Evolutionary conservation across 1,140 invertebrate species (phyloP).

Genomic region (Drosophila quadrilineata): DNA sequence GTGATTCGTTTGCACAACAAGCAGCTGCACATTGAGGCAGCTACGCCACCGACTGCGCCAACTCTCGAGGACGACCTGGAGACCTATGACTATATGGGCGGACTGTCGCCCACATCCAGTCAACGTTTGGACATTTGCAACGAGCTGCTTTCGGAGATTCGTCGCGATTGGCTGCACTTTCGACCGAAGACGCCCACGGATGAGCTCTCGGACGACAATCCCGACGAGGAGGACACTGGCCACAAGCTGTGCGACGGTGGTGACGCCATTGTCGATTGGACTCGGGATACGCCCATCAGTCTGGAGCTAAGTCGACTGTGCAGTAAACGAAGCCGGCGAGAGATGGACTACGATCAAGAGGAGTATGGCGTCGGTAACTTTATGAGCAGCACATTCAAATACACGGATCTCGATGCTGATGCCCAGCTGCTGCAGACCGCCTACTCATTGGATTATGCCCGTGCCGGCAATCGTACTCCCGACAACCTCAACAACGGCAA

Average conservation of each 20-base stretch:
- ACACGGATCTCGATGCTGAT: constrained; percentile 73
- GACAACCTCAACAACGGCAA: constrained; percentile 34
- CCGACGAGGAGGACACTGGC: constrained; percentile 4
- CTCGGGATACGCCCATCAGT: constrained; percentile 83
- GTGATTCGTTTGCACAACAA: constrained; percentile 69
- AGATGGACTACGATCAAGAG: too few relatives aligned
- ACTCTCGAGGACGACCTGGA: constrained; percentile 33
- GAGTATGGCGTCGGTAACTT: too few relatives aligned
- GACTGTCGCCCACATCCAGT: constrained; percentile 74
- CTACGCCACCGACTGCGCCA: background rate
- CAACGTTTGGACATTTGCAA: constrained; percentile 79
- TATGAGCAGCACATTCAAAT: constrained; percentile 68
- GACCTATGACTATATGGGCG: constrained; percentile 58
- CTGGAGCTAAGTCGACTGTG: constrained; percentile 82
- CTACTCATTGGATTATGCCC: constrained; percentile 54
- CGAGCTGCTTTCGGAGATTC: constrained; percentile 75
- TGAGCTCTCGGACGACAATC: constrained; percentile 59
- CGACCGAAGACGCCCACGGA: constrained; percentile 86
- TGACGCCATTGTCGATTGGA: constrained; percentile 81
- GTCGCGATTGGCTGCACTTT: constrained; percentile 86
- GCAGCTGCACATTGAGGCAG: constrained; percentile 46
- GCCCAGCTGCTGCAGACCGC: constrained; percentile 68
- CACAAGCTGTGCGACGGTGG: constrained; percentile 51
- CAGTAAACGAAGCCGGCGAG: background rate
- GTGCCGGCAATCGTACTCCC: constrained; percentile 65